Evolutionary conservation across 2,888 invertebrate genomes (phyloP).

Genomic region (Lottia gigantea): DNA sequence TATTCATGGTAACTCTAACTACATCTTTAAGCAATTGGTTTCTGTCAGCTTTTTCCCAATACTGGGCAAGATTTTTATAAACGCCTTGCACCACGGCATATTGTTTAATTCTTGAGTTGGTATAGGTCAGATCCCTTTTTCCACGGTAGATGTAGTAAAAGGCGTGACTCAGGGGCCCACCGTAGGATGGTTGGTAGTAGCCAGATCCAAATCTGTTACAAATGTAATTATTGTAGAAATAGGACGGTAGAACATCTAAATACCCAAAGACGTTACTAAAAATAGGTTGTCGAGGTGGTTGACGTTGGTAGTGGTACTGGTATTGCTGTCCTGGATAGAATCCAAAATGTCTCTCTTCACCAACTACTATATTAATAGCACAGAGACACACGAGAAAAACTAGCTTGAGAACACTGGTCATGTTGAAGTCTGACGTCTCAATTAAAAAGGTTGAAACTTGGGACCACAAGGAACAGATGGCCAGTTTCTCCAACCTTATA

Average conservation of each 20-base stretch:
- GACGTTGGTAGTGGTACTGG: background rate
- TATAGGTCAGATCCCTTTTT: background rate
- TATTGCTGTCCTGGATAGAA: background rate
- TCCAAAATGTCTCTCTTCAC: conserved; percentile 2
- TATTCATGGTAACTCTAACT: background rate
- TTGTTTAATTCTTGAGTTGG: background rate
- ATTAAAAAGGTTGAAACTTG: too few species aligned
- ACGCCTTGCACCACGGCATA: background rate
- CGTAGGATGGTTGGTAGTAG: background rate
- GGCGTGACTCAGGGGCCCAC: background rate
- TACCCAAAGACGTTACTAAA: background rate
- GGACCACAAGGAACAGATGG: background rate
- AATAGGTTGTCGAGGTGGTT: background rate
- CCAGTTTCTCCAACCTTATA: background rate
- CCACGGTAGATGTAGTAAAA: background rate
- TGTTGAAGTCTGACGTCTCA: too few species aligned
- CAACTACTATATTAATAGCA: background rate
- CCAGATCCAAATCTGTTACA: background rate
- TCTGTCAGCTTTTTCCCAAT: background rate
- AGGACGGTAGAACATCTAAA: background rate
- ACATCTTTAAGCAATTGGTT: background rate
- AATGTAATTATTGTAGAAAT: background rate
- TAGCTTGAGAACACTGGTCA: too few species aligned
- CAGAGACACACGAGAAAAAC: background rate
- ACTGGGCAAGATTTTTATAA: background rate